phyloP scores from a whole-genome alignment of 1,140 invertebrate species.

The Thalassaphorura encarpata region DNA sequence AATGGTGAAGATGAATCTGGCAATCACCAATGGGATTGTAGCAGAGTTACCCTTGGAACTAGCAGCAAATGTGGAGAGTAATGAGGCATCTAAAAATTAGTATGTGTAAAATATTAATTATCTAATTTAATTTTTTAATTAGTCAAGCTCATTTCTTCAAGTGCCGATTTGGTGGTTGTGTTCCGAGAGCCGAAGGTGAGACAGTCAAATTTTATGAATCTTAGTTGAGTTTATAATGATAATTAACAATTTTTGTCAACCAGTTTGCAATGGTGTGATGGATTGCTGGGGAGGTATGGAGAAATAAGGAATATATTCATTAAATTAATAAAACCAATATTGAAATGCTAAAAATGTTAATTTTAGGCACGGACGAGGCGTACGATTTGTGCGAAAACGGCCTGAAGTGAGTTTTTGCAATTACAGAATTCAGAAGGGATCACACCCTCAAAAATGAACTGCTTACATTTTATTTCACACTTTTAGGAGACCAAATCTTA shows the following conservation, averaged over 20 bases:
- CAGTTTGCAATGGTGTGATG: not conserved
- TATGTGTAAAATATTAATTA: conserved; percentile 11
- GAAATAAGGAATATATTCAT: not conserved
- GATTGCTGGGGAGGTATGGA: conserved; percentile 22
- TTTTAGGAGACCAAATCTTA: not conserved
- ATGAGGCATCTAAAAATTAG: not conserved
- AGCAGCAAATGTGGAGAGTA: not conserved
- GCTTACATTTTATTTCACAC: not conserved
- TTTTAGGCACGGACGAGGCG: conserved; percentile 19
- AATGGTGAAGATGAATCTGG: conserved; percentile 22
- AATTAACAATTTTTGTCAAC: not conserved
- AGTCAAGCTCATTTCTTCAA: conserved; percentile 1
- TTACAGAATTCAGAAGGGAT: not conserved
- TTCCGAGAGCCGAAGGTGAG: conserved; percentile 4
- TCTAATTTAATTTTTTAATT: conserved; percentile 3
- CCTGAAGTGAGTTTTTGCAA: not conserved
- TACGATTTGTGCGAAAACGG: conserved; percentile 13
- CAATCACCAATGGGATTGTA: conserved; percentile 2
- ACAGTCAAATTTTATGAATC: conserved; percentile 1
- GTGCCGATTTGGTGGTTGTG: conserved; percentile 24
- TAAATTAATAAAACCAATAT: not conserved
- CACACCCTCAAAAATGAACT: not conserved
- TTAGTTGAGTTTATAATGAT: not conserved
- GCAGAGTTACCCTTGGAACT: conserved; percentile 5
- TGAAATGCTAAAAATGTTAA: not conserved